Percentiles rank a stretch among this genome's conserved stretches.
Conservation (phyloP, 1,140 invertebrate genomes). For the Orius insidiosus region DNA sequence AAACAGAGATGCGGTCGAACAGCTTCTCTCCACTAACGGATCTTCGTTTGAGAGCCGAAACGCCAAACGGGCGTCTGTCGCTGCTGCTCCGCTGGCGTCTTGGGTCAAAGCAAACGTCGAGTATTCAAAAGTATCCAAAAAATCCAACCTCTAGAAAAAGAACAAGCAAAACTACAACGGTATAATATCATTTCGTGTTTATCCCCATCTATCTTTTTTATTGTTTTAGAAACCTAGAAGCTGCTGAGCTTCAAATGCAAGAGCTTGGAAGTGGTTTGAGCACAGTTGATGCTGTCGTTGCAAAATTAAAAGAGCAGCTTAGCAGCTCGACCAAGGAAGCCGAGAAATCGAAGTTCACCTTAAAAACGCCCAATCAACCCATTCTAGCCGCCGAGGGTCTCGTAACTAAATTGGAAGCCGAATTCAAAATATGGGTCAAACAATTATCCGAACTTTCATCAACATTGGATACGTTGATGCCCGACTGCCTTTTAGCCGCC, state of each 20-base stretch:
- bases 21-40: constrained; percentile 54
- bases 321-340: constrained; percentile 83
- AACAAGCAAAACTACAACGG: constrained; percentile 65
- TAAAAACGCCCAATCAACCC: constrained; percentile 66
- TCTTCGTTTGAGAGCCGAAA: constrained; percentile 80
- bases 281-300: constrained; percentile 78
- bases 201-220: constrained; percentile 17
- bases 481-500: constrained; percentile 46
- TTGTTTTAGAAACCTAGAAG: constrained; percentile 68
- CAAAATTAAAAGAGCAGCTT: constrained; percentile 61
- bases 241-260: constrained; percentile 67
- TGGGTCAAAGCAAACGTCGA: constrained; percentile 95
- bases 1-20: constrained; percentile 68
- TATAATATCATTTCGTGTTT: constrained; percentile 24
- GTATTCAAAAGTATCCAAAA: constrained; percentile 79
- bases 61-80: constrained; percentile 84
- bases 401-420: constrained; percentile 71
- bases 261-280: constrained; percentile 64
- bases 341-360: constrained; percentile 77
- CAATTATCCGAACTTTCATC: constrained; percentile 32
- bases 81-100: constrained; percentile 86
- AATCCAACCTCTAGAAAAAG: constrained; percentile 74
- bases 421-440: constrained; percentile 73
- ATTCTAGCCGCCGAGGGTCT: constrained; percentile 67
- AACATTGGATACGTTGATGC: constrained; percentile 43